These are phyloP conservation scores for Decapterus maruadsi DNA, from an alignment of 2,797 vertebrate genomes.

Conservation along the genomic window DNA sequence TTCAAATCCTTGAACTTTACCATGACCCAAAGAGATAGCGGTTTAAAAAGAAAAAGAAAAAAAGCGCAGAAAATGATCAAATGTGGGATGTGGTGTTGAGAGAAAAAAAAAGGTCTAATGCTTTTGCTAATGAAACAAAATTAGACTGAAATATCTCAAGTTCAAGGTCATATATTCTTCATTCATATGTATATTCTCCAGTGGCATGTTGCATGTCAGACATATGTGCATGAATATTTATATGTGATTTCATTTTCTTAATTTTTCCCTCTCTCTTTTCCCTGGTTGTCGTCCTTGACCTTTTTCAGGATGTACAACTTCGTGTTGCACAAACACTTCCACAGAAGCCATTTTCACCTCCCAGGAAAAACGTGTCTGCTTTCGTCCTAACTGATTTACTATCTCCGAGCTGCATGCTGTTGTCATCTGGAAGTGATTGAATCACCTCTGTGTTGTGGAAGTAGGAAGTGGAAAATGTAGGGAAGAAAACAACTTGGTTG, in stretches of 20 bases:
- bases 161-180: neutral
- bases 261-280: neutral
- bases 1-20: neutral
- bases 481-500: neutral
- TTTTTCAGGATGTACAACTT: conserved; percentile 9
- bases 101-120: neutral
- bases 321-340: conserved; percentile 49
- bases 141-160: neutral
- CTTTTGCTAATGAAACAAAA: neutral
- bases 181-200: neutral
- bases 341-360: conserved; percentile 46
- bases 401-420: conserved; percentile 41
- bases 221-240: neutral
- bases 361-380: conserved; percentile 60
- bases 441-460: conserved; percentile 19
- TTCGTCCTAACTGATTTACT: conserved; percentile 61
- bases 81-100: neutral
- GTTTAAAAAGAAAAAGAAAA: neutral
- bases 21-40: neutral
- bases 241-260: neutral
- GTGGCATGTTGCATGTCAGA: neutral
- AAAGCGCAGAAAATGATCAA: neutral
- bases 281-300: neutral
- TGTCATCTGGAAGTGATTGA: conserved; percentile 63
- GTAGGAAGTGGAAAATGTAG: conserved; percentile 13